Base-by-base conservation (phyloP, 1,140 invertebrate species). In the Halesus radiatus region DNA sequence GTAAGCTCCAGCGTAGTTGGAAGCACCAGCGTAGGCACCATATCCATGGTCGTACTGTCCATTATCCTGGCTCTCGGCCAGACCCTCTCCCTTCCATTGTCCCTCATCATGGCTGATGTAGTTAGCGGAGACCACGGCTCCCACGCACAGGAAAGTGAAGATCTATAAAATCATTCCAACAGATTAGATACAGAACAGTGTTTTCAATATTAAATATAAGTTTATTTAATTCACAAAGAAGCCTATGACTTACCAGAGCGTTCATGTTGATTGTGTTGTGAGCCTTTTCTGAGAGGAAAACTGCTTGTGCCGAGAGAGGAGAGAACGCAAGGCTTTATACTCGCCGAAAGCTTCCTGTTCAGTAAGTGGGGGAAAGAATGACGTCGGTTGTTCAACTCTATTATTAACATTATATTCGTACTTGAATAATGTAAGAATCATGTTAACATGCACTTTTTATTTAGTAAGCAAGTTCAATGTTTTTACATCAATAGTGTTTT, bases 81-180 rank as follows among this genome's bases (percentile, higher is more conserved):
- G 37, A 45, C 37, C 37, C 37, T 45, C 37, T 45, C 37, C 37
- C 37, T 45, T 45, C 37, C 37, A 45, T 45, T 45, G 37, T 45
- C 78, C 81, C 45, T 82, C 81, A 16, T 80, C 77, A 45, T 78
- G 52, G 83, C 86, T 86, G 84, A 84, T 84, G 16, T 84, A 81
- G 45, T 81, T 70, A 45, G 81, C 64, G 53, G 78, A 70, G 1
- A 64, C 78, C 62, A 82, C n/a, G 53, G 78, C 81, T 56, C 26
- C 62, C 62, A 64, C 26, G 26, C 62, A 23, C 62, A 64, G 62
- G 54, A 81, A 54, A 29, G 76, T 79, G 29, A 80, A 84, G 76
- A 78, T 45, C 37, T 45, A 13, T 3, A 45, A 45, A 45, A 8
- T 10, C 0, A 13, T 45, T 1, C 10, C 10, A 45, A 13, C 1